Base-by-base conservation (phyloP, 2,113 vertebrate genomes). In the Chrysemys picta region DNA sequence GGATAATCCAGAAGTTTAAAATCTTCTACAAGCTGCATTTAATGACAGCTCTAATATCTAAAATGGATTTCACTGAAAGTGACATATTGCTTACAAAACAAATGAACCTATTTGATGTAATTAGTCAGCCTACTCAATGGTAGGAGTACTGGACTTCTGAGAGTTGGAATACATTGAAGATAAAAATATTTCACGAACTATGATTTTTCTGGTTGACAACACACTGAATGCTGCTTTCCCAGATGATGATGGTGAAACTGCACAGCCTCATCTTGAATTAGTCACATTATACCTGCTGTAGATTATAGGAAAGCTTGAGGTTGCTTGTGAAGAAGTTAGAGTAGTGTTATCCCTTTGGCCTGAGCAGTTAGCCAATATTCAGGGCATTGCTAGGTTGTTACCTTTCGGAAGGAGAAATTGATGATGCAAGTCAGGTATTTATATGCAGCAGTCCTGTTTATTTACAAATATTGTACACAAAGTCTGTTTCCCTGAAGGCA, bases 81-180 rank as follows among this genome's bases (percentile, higher is more conserved):
- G 76, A 83, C 93, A 82, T 62, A 79, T 84, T 69, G 54, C 85
- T 80, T 85, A 94, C 29, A 90, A 93, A 97, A 91, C 80, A 85
- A 91, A 93, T 84, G 59, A 85, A 27, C 79, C 79, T 89, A 78
- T 59, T 96, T 80, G 11, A 62, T 88, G 76, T 76, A 82, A 84
- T 93, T 88, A 95, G 87, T 94, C 91, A 94, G 29, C 35, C 38
- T 50, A 5, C 80, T 82, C 91, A 91, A 91, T 82, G 87, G 80
- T 31, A 95, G 89, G 87, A 92, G 80, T 82, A 79, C 88, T 94
- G 84, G 54, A 95, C 76, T 95, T 90, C 92, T 96, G 84, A 88
- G 87, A 93, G 88, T 78, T 94, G 84, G 88, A 94, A 93, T 89
- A 38, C 75, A 42, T 24, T 86, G 50, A 56, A 35, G 49, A 85